Evolutionary conservation across 1,140 invertebrate species (phyloP).

Genomic region (Caenorhabditis inopinata): DNA sequence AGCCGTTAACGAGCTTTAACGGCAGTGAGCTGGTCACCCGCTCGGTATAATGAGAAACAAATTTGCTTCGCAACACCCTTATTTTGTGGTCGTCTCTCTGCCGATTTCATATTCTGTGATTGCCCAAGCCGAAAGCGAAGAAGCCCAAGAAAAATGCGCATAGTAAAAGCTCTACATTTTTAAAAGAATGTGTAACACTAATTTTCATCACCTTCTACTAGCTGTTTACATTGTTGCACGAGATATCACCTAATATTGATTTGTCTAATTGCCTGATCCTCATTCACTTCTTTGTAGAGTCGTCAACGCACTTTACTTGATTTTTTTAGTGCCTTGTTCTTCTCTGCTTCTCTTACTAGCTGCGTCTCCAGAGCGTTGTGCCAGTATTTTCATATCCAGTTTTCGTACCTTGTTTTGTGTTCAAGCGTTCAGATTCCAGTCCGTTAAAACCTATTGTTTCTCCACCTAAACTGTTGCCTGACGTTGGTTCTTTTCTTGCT

Average conservation of each 20-base stretch:
- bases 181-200: not conserved
- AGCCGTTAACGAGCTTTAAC: not conserved
- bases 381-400: not conserved
- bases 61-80: not conserved
- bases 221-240: not conserved
- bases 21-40: not conserved
- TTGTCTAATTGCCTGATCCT: not conserved
- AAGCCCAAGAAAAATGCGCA: not conserved
- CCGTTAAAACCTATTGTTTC: no score
- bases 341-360: not conserved
- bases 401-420: not conserved
- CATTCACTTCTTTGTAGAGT: not conserved
- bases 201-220: no score
- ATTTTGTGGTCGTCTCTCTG: not conserved
- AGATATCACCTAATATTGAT: constrained; percentile 3
- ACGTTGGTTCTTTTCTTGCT: no score
- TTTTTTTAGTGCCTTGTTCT: constrained; percentile 26
- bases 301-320: constrained; percentile 14
- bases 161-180: not conserved
- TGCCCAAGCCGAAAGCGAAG: no score
- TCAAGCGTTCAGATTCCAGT: no score
- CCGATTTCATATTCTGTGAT: not conserved
- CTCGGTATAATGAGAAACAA: not conserved
- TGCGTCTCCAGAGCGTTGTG: not conserved
- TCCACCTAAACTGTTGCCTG: no score